Evolutionary conservation across 2,888 invertebrate genomes (phyloP), one percentile per base, ranked within the genome.

Genomic region (Drosophila picticornis): DNA sequence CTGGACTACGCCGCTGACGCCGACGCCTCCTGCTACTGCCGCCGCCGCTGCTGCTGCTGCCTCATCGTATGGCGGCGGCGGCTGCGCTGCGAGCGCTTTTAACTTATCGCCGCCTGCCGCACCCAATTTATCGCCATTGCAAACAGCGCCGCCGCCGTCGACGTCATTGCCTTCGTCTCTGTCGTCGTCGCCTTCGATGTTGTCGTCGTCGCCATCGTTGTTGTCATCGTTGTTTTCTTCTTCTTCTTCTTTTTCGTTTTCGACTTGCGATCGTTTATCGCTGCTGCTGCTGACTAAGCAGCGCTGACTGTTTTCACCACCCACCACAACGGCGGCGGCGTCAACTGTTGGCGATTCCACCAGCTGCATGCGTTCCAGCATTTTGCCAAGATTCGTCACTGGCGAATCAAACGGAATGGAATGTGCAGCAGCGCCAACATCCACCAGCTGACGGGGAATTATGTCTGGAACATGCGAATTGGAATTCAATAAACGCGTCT

Each of bases 401-500:
- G 93, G 93, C 48, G 93, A 92, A 77, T 93, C 92, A 40, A 78
- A 79, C 32, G 55, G 55, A 36, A 55, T 55, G 55, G 36, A 55
- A 55, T 55, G 55, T 36, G 70, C 77, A 25, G 22, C 59, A 29
- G 48, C 36, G 31, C 32, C 38, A 38, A 16, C 32, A 7, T 71
- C 81, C 51, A 83, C 79, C 56, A 83, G 65, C 67, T 90, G 88
- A 52, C 91, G 85, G 27, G 92, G 91, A 71, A 94, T 94, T 62
- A 94, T 92, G 88, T 94, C 94, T 16, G 94, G 94, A 38, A 82
- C 76, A 55, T 57, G 72, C n/a, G 51, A 27, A 70, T 77, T 73
- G 11, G 22, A 43, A 57, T 57, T 57, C n/a, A 31, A 27, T 43
- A 43, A 16, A 22, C 56, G 38, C 11, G 56, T 13, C 29, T 59